Percentiles rank a stretch among this genome's conserved stretches.
phyloP scores from a whole-genome alignment of 64 coral and sea anemone genomes.

The Montipora cactus region DNA sequence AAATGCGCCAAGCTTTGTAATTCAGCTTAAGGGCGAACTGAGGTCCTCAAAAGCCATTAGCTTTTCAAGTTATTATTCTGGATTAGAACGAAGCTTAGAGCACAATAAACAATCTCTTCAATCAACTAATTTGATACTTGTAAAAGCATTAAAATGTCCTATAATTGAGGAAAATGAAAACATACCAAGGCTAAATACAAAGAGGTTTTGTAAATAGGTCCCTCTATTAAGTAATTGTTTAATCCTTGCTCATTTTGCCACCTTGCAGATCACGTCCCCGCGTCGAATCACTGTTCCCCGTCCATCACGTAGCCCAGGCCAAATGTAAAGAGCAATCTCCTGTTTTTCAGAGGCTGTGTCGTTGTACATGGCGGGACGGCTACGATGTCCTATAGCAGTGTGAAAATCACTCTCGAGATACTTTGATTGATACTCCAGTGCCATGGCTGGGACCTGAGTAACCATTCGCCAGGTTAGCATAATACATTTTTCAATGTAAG shows the following conservation, averaged over 20 bases:
- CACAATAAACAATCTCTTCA: too few species aligned
- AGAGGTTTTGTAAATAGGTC: too few species aligned
- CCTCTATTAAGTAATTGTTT: too few species aligned
- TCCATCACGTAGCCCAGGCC: constrained; percentile 8
- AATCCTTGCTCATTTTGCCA: neutral
- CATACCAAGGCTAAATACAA: too few species aligned
- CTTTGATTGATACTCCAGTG: neutral
- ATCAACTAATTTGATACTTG: too few species aligned
- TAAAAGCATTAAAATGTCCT: too few species aligned
- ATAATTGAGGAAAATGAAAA: too few species aligned
- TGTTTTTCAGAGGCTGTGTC: neutral
- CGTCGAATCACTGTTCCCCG: neutral
- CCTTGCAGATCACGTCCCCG: neutral
- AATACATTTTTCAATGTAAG: neutral
- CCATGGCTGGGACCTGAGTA: constrained; percentile 2
- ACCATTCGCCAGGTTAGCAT: constrained; percentile 8
- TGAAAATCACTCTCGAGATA: neutral
- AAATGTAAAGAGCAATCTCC: neutral
- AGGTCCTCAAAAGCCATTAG: too few species aligned
- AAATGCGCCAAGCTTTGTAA: too few species aligned
- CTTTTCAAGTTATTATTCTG: too few species aligned
- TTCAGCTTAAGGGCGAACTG: too few species aligned
- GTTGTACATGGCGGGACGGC: neutral
- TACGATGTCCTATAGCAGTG: neutral
- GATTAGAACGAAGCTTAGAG: too few species aligned